A percentile compares a stretch with the other conserved stretches of the same genome.
Conservation (phyloP, 2,113 vertebrate species). For the Speoplatyrhinus poulsoni region DNA sequence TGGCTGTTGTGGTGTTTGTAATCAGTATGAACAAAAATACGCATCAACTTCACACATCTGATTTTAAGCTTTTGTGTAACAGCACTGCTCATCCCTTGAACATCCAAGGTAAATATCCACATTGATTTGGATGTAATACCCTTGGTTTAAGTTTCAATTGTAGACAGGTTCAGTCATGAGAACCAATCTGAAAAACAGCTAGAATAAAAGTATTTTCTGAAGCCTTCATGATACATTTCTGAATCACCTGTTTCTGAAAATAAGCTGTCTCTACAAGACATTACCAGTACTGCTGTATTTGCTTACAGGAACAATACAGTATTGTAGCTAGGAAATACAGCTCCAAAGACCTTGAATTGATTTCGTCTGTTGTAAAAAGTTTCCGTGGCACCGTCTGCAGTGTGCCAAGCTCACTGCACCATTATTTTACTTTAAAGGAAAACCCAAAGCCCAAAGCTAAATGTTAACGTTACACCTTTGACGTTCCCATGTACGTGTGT, state of each 20-base stretch:
- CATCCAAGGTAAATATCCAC: slow-evolving; percentile 26
- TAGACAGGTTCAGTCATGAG: slow-evolving; percentile 18
- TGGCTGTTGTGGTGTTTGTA: slow-evolving; percentile 16
- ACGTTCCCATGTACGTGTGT: background rate
- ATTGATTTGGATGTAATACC: slow-evolving; percentile 21
- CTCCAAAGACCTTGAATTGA: slow-evolving; percentile 22
- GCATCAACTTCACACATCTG: slow-evolving; percentile 21
- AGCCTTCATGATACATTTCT: slow-evolving; percentile 5
- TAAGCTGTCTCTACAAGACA: background rate
- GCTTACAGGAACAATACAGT: background rate
- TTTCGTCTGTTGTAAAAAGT: slow-evolving; percentile 12
- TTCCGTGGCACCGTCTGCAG: slow-evolving; percentile 13
- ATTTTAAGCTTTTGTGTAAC: slow-evolving; percentile 22
- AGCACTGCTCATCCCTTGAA: slow-evolving; percentile 9
- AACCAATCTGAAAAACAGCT: slow-evolving; percentile 22
- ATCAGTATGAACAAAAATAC: slow-evolving; percentile 27
- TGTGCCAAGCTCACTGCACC: slow-evolving; percentile 19
- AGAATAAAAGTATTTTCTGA: slow-evolving; percentile 11
- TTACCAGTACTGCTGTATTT: background rate
- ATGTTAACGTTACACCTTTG: slow-evolving; percentile 37
- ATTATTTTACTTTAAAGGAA: slow-evolving; percentile 41
- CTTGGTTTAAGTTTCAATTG: slow-evolving; percentile 13
- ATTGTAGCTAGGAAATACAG: slow-evolving; percentile 13
- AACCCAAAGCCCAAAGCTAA: slow-evolving; percentile 42
- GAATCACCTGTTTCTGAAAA: slow-evolving; percentile 4